Base-by-base conservation (phyloP, 2,113 vertebrate species). In the Talpa occidentalis region DNA sequence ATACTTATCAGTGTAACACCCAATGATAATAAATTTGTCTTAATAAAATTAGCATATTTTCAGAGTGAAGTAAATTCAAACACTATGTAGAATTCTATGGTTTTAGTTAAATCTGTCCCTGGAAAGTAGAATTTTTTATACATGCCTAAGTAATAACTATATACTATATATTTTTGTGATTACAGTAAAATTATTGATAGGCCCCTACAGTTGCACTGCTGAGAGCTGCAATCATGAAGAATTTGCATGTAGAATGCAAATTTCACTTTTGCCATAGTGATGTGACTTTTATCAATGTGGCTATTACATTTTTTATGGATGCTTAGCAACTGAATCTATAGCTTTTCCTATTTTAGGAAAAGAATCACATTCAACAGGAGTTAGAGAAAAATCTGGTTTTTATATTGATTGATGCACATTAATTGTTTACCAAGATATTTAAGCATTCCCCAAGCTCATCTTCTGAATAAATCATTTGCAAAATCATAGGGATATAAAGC, bases 391-490 rank as follows among this genome's bases (percentile, higher is more conserved):
- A 84, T 64, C 94, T 62, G 12, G 21, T 91, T 97, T 98, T 95
- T 93, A 66, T 93, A 91, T 74, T 94, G 90, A 97, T 94, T 97
- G 98, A 98, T 98, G 91, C 72, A 89, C 92, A 97, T 91, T 97
- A 96, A 98, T 97, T 96, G 95, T 95, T 98, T 97, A 97, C 95
- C 69, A 94, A 94, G 97, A 92, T 96, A 97, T 74, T 73, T 94
- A 97, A 97, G 97, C 35, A 88, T 95, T 95, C 86, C 40, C 88
- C 69, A 90, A 95, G 93, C 80, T 91, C 82, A 97, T 95, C 73
- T 95, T 97, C 92, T 96, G 94, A 95, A 97, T 98, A 98, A 97
- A 98, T 98, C 92, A 98, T 98, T 98, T 97, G 87, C 94, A 95
- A 97, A 98, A 95, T 94, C 96, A 96, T 95, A 95, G 88, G 91